phyloP scores from a whole-genome alignment of 2,888 invertebrate genomes.

The Hemicrepidius hirtus region DNA sequence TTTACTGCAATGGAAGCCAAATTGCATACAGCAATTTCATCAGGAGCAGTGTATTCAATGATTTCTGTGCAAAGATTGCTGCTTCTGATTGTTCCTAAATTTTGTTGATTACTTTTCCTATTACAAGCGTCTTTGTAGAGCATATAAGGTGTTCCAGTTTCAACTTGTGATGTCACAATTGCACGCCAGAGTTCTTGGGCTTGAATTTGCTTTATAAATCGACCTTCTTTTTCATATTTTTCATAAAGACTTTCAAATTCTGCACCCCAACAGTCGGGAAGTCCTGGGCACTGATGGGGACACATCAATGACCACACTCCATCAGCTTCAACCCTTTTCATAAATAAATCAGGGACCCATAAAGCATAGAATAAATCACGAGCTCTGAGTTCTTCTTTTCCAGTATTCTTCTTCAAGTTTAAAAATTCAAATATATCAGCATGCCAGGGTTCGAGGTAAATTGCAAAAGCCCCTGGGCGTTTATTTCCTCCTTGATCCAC shows the following conservation, averaged over 20 bases:
- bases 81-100: conserved; percentile 98
- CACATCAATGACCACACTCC: conserved; percentile 97
- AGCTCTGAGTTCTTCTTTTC: conserved; percentile 95
- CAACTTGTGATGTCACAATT: conserved; percentile 95
- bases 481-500: conserved; percentile 99
- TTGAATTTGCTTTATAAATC: conserved; percentile 78
- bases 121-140: conserved; percentile 97
- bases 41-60: conserved; percentile 92
- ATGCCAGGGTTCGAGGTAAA: conserved; percentile 99
- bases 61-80: conserved; percentile 99
- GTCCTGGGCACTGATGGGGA: conserved; percentile 93
- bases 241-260: conserved; percentile 93
- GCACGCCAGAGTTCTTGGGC: conserved; percentile 96
- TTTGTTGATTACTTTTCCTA: conserved; percentile 97
- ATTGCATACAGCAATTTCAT: conserved; percentile 98
- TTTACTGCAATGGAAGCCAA: conserved; percentile 97
- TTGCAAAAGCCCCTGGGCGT: conserved; percentile 97
- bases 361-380: conserved; percentile 97
- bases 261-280: conserved; percentile 95
- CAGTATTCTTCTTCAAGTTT: conserved; percentile 95
- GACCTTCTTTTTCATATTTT: conserved; percentile 88
- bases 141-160: conserved; percentile 99
- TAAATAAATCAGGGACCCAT: conserved; percentile 99
- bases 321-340: conserved; percentile 92
- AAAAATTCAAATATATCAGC: conserved; percentile 97